A percentile compares a stretch with the other conserved stretches of the same genome.
Evolutionary conservation across 2,888 invertebrate species (phyloP).

Genomic region (Artemia sinica): DNA sequence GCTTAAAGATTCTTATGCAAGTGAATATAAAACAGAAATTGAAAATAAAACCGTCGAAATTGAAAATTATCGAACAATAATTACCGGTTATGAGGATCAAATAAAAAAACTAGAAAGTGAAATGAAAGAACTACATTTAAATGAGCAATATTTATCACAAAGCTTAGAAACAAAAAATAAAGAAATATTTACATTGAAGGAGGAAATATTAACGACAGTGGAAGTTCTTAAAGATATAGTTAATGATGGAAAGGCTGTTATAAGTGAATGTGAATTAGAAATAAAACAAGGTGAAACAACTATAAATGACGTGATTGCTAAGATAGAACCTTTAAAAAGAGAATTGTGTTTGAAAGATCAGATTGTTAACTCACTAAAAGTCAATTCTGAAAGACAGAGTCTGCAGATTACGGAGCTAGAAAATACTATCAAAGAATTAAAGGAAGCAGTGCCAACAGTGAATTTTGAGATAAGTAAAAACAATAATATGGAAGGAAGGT

Average conservation of each 20-base stretch:
- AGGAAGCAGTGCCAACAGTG: too few relatives aligned
- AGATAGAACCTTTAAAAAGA: too few relatives aligned
- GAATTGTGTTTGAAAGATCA: too few relatives aligned
- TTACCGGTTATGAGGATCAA: background rate
- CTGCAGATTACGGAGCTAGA: background rate
- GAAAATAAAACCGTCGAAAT: background rate
- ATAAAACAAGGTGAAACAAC: background rate
- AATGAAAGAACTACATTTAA: background rate
- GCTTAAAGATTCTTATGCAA: background rate
- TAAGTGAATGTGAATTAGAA: background rate
- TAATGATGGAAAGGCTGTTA: background rate
- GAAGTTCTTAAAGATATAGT: background rate
- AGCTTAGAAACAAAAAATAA: background rate
- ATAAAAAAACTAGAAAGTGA: background rate
- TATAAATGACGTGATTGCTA: too few relatives aligned
- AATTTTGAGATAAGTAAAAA: background rate
- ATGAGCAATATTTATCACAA: background rate
- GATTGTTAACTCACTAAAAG: background rate
- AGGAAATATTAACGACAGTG: background rate
- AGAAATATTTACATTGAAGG: background rate
- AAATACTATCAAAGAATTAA: background rate
- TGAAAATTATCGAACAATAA: background rate
- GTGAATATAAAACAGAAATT: background rate
- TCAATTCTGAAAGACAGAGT: background rate
- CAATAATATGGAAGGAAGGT: background rate